Conservation (phyloP, 2,888 invertebrate genomes). For the Nomada ruficornis region DNA sequence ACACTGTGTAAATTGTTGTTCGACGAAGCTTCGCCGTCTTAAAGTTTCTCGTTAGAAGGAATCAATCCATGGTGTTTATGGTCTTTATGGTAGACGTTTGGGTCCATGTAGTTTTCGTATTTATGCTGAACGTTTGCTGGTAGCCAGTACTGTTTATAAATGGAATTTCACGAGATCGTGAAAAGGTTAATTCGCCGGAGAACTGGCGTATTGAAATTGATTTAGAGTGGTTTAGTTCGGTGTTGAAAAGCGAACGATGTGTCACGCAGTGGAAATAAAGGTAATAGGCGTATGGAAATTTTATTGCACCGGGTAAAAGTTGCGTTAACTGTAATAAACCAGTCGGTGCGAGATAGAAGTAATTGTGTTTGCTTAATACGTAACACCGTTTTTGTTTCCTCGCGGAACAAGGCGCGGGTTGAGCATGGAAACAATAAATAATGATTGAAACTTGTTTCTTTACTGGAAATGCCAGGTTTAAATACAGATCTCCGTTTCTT, state of each 20-base stretch:
- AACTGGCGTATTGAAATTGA: too few species aligned
- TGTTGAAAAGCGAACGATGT: slow-evolving; percentile 28
- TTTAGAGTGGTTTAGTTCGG: too few species aligned
- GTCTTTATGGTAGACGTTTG: not conserved
- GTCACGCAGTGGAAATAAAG: slow-evolving; percentile 18
- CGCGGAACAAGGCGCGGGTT: too few species aligned
- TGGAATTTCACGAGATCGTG: not conserved
- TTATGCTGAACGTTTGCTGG: too few species aligned
- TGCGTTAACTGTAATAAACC: slow-evolving; percentile 17
- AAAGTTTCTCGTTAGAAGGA: slow-evolving; percentile 32
- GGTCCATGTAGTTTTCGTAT: too few species aligned
- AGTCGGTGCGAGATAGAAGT: slow-evolving; percentile 9
- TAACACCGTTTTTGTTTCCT: not conserved
- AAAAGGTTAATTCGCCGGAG: too few species aligned
- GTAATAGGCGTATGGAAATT: slow-evolving; percentile 32
- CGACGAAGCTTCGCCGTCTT: slow-evolving; percentile 19
- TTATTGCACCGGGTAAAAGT: slow-evolving; percentile 50
- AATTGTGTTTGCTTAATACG: slow-evolving; percentile 18
- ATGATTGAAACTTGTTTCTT: too few species aligned
- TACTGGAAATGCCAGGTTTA: too few species aligned
- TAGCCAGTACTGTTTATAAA: too few species aligned
- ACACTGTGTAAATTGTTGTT: slow-evolving; percentile 53
- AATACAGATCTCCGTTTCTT: too few species aligned
- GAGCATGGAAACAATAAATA: too few species aligned
- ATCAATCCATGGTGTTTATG: slow-evolving; percentile 34